Evolutionary conservation across 1,140 invertebrate genomes (phyloP).

Genomic region (Ips nitidus): DNA sequence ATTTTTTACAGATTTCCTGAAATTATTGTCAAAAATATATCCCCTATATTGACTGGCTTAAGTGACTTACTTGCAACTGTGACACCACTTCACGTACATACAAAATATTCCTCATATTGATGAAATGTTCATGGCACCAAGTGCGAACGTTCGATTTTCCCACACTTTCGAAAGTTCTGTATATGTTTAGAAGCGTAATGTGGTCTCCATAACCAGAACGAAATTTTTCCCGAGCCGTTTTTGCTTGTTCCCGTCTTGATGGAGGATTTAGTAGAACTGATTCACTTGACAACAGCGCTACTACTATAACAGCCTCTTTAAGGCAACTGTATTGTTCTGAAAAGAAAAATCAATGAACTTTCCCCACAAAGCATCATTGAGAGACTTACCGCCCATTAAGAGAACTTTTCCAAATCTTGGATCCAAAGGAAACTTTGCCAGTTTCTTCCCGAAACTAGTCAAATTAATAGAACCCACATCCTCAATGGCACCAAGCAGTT

Average conservation of each 20-base stretch:
- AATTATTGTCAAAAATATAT: background rate
- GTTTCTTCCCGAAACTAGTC: slow-evolving; percentile 79
- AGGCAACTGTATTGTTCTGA: slow-evolving; percentile 73
- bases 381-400: slow-evolving; percentile 60
- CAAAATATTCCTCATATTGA: slow-evolving; percentile 82
- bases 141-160: slow-evolving; percentile 71
- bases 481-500: slow-evolving; percentile 74
- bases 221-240: slow-evolving; percentile 77
- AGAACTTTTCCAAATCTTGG: slow-evolving; percentile 86
- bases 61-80: slow-evolving; percentile 64
- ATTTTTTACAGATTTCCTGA: slow-evolving; percentile 70
- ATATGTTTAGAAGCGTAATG: slow-evolving; percentile 89
- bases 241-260: slow-evolving; percentile 67
- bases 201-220: slow-evolving; percentile 88
- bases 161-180: slow-evolving; percentile 72
- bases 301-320: slow-evolving; percentile 74
- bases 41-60: background rate
- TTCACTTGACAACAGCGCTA: slow-evolving; percentile 61
- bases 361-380: background rate
- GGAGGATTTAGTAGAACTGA: slow-evolving; percentile 61
- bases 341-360: slow-evolving; percentile 5
- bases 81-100: slow-evolving; percentile 80
- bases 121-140: slow-evolving; percentile 90
- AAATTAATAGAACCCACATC: slow-evolving; percentile 59
- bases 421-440: slow-evolving; percentile 91